Base-by-base conservation (phyloP, 2,797 vertebrate genomes). In the Crocodylus rhombifer region DNA sequence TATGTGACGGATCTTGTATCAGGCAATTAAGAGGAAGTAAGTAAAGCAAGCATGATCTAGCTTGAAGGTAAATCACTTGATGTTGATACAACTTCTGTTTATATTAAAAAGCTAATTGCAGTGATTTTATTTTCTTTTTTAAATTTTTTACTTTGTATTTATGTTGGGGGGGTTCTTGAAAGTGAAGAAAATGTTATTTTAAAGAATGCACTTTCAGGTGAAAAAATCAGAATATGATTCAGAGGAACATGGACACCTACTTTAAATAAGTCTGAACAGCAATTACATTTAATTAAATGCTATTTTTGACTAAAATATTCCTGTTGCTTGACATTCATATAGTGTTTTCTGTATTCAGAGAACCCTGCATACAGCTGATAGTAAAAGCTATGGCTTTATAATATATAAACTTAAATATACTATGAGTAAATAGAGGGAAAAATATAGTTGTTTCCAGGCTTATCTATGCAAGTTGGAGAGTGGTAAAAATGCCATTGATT, bases 361-460 rank as follows among this genome's bases (percentile, higher is more conserved):
- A 82, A 91, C 90, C 26, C 33, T 26, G 77, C 36, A 58, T 36
- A 90, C 61, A 86, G 71, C 36, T 80, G 87, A 36, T 57, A 71
- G 77, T 15, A 89, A 90, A 88, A 91, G 84, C 36, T 60, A 23
- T 84, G 77, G 30, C 91, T 94, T 77, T 77, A 69, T 94, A 93
- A 6, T 18, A 26, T 75, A 6, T 74, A 79, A 77, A 55, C 79
- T 95, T 86, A 80, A 86, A 89, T 85, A 20, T 12, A 84, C 28
- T 25, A 33, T 28, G 71, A 90, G 33, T 42, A 86, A 36, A 74
- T 88, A 33, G 65, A 65, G 33, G 84, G 42, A 77, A 82, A 91
- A 92, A 62, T 87, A 73, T 81, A 76, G 79, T 91, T 94, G 86
- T 96, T 91, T 96, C 77, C 16, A 7, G 26, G 33, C 87, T 92